Percentiles rank a stretch among this genome's conserved stretches.
phyloP scores from a whole-genome alignment of 2,888 invertebrate genomes.

The Apodemia mormo region DNA sequence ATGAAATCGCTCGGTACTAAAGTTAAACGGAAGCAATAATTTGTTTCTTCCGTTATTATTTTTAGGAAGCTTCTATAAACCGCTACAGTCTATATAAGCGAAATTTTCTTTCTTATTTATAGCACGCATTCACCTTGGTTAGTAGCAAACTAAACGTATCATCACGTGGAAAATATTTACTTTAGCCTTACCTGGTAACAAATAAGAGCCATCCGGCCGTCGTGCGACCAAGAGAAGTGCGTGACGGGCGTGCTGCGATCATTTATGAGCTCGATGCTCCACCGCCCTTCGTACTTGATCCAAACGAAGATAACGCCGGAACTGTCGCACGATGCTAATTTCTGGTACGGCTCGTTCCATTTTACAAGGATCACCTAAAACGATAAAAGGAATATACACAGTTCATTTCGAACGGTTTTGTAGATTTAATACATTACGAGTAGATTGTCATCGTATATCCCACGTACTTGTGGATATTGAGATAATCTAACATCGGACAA shows the following conservation, averaged over 20 bases:
- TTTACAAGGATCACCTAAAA: slow-evolving; percentile 94
- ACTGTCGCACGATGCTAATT: slow-evolving; percentile 98
- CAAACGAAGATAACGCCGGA: slow-evolving; percentile 99
- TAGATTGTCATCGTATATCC: background rate
- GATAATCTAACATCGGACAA: background rate
- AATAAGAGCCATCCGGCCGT: slow-evolving; percentile 98
- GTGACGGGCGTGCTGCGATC: slow-evolving; percentile 98
- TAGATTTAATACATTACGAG: background rate
- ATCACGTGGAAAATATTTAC: no score
- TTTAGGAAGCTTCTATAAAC: no score
- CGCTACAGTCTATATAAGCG: background rate
- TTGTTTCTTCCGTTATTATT: no score
- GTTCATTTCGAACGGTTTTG: background rate
- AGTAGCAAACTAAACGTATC: background rate
- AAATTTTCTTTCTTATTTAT: background rate
- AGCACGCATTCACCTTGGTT: background rate
- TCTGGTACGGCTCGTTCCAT: slow-evolving; percentile 99
- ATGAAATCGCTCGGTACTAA: no score
- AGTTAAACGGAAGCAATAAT: no score
- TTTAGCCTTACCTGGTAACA: slow-evolving; percentile 90
- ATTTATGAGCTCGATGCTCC: slow-evolving; percentile 99
- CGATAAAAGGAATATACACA: slow-evolving; percentile 9
- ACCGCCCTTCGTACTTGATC: slow-evolving; percentile 99
- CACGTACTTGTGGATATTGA: background rate
- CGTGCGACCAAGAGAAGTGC: slow-evolving; percentile 99